Percentiles rank a stretch among this genome's conserved stretches.
These are phyloP conservation scores for Sebastes diploproa DNA, from an alignment of 2,797 vertebrate genomes.

Conservation along the genomic window DNA sequence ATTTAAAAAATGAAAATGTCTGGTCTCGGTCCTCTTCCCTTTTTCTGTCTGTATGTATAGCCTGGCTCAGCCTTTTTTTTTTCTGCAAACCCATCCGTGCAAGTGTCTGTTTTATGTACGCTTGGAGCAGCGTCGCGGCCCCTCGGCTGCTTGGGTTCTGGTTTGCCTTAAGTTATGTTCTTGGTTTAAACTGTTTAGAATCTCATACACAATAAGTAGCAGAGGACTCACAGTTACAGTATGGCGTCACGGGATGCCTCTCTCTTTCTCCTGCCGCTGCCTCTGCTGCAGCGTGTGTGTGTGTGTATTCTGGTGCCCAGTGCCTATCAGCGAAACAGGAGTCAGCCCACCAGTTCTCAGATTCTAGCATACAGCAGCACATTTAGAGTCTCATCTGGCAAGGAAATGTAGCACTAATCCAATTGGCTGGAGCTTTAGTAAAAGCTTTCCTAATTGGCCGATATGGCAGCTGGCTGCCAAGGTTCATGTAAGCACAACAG, in stretches of 20 bases:
- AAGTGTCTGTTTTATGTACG: conserved; percentile 40
- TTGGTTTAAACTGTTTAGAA: conserved; percentile 44
- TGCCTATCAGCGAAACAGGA: conserved; percentile 69
- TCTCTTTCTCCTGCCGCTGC: conserved; percentile 8
- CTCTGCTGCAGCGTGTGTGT: conserved; percentile 31
- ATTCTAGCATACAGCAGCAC: conserved; percentile 75
- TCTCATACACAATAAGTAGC: conserved; percentile 3
- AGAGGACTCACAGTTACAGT: not conserved
- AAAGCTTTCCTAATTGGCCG: conserved; percentile 75
- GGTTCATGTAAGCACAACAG: conserved; percentile 71
- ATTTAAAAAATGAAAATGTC: not conserved
- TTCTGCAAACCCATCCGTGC: not conserved
- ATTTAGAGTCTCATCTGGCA: conserved; percentile 68
- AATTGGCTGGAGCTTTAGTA: conserved; percentile 76
- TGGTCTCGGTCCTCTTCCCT: not conserved
- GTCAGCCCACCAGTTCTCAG: conserved; percentile 62
- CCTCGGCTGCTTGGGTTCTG: conserved; percentile 3
- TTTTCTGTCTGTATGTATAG: not conserved
- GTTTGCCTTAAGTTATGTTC: conserved; percentile 35
- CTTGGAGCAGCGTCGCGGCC: not conserved
- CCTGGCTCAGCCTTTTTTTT: not conserved
- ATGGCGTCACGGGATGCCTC: conserved; percentile 11
- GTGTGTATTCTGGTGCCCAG: conserved; percentile 45
- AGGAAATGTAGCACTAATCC: conserved; percentile 71
- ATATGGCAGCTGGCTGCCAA: conserved; percentile 63